These are phyloP conservation scores for Meghimatium bilineatum DNA, from an alignment of 2,888 invertebrate species.

Conservation along the genomic window DNA sequence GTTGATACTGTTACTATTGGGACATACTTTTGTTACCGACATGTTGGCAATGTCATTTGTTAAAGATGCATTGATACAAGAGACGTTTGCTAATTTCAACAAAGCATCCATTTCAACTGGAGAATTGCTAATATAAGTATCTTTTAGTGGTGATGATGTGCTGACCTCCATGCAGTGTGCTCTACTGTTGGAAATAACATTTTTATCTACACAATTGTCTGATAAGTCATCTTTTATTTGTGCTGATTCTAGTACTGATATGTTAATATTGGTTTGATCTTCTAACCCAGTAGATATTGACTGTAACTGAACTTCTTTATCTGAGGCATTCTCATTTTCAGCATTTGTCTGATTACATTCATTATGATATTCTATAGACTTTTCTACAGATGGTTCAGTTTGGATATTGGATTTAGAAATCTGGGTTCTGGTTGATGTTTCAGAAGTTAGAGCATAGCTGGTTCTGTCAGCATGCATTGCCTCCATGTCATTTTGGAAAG, in stretches of 20 bases:
- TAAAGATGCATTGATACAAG: neutral
- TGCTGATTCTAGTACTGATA: slow-evolving; percentile 3
- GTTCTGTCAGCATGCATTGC: slow-evolving; percentile 32
- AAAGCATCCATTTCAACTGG: too few relatives aligned
- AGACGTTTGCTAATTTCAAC: neutral
- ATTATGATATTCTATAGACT: neutral
- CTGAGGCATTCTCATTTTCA: neutral
- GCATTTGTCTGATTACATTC: neutral
- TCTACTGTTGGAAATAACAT: neutral
- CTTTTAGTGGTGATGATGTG: neutral
- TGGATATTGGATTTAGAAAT: neutral
- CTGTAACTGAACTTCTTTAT: neutral
- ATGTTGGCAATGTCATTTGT: neutral
- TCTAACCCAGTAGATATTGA: neutral
- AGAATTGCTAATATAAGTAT: neutral
- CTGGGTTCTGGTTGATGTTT: neutral
- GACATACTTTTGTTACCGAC: neutral
- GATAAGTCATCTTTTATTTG: neutral
- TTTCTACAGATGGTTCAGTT: neutral
- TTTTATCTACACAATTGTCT: neutral
- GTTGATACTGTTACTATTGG: neutral
- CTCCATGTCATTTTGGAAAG: slow-evolving; percentile 40
- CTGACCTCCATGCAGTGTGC: neutral
- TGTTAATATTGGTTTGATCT: neutral
- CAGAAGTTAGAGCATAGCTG: neutral